Conservation (phyloP, 2,797 vertebrate genomes). For the Pipistrellus nathusii region DNA sequence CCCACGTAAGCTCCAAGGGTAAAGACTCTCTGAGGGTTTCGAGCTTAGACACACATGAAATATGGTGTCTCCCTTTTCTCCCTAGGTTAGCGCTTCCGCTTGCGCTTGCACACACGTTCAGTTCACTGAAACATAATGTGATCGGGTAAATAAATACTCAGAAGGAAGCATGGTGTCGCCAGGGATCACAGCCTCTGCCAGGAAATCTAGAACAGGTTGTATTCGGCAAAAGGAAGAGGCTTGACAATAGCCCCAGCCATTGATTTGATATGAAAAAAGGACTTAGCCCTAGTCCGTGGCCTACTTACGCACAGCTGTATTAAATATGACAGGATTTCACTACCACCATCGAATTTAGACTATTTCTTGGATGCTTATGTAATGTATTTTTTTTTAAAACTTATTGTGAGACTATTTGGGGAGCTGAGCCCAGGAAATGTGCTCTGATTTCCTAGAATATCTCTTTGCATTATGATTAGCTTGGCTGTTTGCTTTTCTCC, state of each 20-base stretch:
- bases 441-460: background rate
- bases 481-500: background rate
- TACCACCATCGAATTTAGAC: background rate
- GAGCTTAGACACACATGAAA: background rate
- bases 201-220: background rate
- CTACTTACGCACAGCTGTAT: background rate
- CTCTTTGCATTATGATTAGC: background rate
- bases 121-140: background rate
- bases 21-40: background rate
- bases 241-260: background rate
- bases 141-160: background rate
- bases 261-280: slow-evolving; percentile 25
- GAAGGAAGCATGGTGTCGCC: background rate
- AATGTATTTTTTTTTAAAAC: background rate
- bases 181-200: background rate
- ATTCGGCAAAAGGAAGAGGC: background rate
- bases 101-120: background rate
- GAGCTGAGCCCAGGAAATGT: background rate
- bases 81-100: background rate
- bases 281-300: background rate
- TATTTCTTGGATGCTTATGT: background rate
- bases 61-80: background rate
- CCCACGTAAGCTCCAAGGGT: background rate
- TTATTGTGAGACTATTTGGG: background rate
- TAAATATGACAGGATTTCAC: background rate